A percentile compares a stretch with the other conserved stretches of the same genome.
Conservation (phyloP, 2,888 invertebrate species). For the Rhorus exstirpatorius region DNA sequence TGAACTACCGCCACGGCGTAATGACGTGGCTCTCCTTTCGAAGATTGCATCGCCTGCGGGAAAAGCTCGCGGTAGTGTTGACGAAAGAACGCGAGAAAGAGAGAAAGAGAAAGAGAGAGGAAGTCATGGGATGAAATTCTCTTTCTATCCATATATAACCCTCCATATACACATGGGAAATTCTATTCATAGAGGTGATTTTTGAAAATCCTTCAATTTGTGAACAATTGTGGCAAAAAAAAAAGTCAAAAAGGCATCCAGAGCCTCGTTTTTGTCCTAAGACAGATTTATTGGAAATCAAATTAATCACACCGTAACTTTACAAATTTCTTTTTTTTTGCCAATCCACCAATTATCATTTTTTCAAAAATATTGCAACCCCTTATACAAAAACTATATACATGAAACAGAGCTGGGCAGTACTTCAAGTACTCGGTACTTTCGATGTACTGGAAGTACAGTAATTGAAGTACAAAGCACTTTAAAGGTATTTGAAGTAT, state of each 20-base stretch:
- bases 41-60: conserved; percentile 85
- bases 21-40: conserved; percentile 86
- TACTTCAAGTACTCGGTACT: too few species aligned
- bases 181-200: not conserved
- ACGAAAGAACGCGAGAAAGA: conserved; percentile 37
- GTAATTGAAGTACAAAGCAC: too few species aligned
- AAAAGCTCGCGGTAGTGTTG: conserved; percentile 79
- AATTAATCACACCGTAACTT: too few species aligned
- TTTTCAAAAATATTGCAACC: too few species aligned
- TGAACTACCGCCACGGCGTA: conserved; percentile 85
- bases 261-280: too few species aligned
- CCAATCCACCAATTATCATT: too few species aligned
- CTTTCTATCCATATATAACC: not conserved
- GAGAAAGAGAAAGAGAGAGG: not conserved
- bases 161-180: not conserved
- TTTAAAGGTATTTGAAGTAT: too few species aligned
- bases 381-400: too few species aligned
- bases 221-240: not conserved
- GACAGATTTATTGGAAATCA: too few species aligned
- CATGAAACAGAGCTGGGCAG: too few species aligned
- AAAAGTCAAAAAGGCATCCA: not conserved
- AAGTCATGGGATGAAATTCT: conserved; percentile 16
- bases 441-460: too few species aligned
- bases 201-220: not conserved
- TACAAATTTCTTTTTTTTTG: too few species aligned